These are phyloP conservation scores for Sebastes iracundus DNA, from an alignment of 2,797 vertebrate genomes.

Conservation along the genomic window DNA sequence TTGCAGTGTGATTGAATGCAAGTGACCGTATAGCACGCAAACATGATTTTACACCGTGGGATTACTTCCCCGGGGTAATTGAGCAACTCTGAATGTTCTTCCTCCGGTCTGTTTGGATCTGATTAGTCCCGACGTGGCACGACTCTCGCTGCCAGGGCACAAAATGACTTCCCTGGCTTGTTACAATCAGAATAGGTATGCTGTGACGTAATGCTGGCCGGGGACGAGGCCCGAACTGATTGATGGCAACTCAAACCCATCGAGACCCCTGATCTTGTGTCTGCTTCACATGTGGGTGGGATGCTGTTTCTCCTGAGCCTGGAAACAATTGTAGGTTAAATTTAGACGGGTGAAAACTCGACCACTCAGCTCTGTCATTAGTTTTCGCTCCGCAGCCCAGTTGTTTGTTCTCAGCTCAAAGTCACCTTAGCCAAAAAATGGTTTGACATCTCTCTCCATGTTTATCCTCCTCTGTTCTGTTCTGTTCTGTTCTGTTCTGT, in stretches of 20 bases:
- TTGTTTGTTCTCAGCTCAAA: constrained; percentile 68
- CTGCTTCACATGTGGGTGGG: constrained; percentile 69
- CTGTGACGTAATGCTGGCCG: constrained; percentile 70
- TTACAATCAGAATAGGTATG: constrained; percentile 64
- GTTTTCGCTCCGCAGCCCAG: constrained; percentile 47
- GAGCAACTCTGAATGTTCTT: constrained; percentile 59
- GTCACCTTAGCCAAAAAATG: constrained; percentile 62
- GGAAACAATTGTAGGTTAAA: constrained; percentile 77
- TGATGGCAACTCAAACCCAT: constrained; percentile 64
- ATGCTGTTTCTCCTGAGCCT: constrained; percentile 51
- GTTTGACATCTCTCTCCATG: constrained; percentile 61
- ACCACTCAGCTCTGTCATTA: constrained; percentile 62
- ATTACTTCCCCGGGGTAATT: constrained; percentile 36
- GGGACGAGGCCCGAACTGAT: constrained; percentile 57
- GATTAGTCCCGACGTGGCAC: constrained; percentile 54
- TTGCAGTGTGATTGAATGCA: constrained; percentile 39
- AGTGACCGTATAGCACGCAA: constrained; percentile 46
- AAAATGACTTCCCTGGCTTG: constrained; percentile 45
- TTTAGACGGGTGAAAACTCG: constrained; percentile 66
- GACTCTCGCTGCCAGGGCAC: constrained; percentile 47
- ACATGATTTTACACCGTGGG: constrained; percentile 42
- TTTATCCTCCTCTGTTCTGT: constrained; percentile 38
- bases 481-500: neutral
- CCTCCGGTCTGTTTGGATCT: constrained; percentile 43
- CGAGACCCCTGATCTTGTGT: constrained; percentile 53